phyloP scores from a whole-genome alignment of 2,888 invertebrate genomes.

The Synanthedon myopaeformis region DNA sequence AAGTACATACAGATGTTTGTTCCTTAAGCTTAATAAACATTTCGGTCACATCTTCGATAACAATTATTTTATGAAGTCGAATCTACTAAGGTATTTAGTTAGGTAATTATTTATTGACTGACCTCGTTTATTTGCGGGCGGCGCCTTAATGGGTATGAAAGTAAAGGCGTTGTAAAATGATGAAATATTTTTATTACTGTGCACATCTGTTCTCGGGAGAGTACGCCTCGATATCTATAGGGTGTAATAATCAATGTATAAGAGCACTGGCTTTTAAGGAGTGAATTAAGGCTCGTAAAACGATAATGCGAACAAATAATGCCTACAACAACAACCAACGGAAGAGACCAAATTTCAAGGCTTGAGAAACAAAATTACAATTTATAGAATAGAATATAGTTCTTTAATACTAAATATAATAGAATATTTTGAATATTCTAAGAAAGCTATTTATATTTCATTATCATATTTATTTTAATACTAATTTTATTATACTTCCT shows the following conservation, averaged over 20 bases:
- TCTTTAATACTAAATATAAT: no score
- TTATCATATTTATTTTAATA: no score
- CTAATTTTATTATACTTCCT: no score
- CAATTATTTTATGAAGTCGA: background rate
- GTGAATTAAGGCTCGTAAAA: conserved; percentile 7
- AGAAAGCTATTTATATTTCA: no score
- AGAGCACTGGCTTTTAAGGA: conserved; percentile 1
- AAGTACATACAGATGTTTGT: no score
- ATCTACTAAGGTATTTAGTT: background rate
- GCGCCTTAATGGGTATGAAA: background rate
- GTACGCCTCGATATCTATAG: conserved; percentile 2
- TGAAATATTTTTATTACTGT: conserved; percentile 20
- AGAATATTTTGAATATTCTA: no score
- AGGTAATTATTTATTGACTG: background rate
- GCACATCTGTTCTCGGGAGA: conserved; percentile 13
- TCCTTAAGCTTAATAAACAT: background rate
- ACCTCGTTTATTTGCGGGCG: background rate
- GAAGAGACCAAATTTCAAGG: no score
- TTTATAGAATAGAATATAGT: no score
- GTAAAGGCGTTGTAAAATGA: conserved; percentile 9
- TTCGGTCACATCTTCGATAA: background rate
- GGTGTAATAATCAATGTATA: conserved; percentile 9
- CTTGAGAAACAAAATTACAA: no score
- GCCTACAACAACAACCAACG: no score
- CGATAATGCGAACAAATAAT: background rate